Evolutionary conservation across 2,797 vertebrate species (phyloP), one percentile per base, ranked within the genome.

Genomic region (Gambusia yucatana): DNA sequence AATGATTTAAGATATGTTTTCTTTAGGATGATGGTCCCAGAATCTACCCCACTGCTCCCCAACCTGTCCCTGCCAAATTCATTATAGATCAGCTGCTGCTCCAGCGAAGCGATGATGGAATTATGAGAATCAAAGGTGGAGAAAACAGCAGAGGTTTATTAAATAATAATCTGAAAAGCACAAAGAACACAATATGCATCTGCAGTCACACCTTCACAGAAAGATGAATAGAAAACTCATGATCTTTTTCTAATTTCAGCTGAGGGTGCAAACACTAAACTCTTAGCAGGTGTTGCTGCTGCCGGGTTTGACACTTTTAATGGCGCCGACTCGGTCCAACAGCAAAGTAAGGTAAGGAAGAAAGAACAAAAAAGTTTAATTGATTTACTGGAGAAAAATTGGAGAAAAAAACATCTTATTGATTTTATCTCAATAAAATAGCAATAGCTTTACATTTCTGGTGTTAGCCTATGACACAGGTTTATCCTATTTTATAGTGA

Each of bases 21-120:
- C 6, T 63, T 78, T 63, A 99, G 98, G 98, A 99, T 78, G 97
- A 99, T 41, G 92, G 95, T 8, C 97, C 97, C 8, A 96, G 87
- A 65, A 89, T 99, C 55, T 99, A 99, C 84, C 97, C 97, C 0
- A 98, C 97, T 0, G 96, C 97, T 74, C 97, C 98, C 6, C 97
- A 97, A 72, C 92, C 98, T 0, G 75, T 97, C 55, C 97, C 98
- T 17, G 87, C 97, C 86, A 96, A 95, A 22, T 89, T 99, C 81
- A 88, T 96, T 16, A 75, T 99, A 73, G 97, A 98, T 50, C 95
- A 95, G 9, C 1, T 99, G 4, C 63, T 97, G 39, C 89, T 99
- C 73, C 96, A 96, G 86, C 96, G 98, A 20, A 83, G 92, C 41
- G 97, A 98, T 0, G 97, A 99, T 0, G 97, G 97, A 0, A 79